A percentile compares a stretch with the other conserved stretches of the same genome.
phyloP scores from a whole-genome alignment of 2,797 vertebrate genomes.

The Enteromius afrohamiltoni region DNA sequence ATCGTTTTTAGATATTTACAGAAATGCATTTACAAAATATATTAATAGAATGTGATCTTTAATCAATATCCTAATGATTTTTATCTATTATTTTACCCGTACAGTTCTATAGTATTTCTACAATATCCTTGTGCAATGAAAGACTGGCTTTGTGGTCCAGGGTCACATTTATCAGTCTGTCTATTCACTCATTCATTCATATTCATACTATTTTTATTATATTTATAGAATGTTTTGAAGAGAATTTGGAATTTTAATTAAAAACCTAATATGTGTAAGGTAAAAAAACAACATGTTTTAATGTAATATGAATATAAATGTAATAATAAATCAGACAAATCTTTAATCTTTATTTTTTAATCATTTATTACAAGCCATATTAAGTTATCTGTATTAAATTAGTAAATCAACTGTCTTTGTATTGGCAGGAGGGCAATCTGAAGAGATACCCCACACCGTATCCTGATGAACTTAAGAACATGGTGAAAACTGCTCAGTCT shows the following conservation, averaged over 20 bases:
- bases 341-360: neutral
- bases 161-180: too few relatives aligned
- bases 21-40: too few relatives aligned
- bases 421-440: conserved; percentile 90
- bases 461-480: conserved; percentile 98
- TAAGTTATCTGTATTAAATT: too few relatives aligned
- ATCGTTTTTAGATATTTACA: too few relatives aligned
- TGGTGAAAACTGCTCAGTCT: conserved; percentile 98
- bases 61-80: too few relatives aligned
- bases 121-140: too few relatives aligned
- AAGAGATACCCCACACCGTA: conserved; percentile 98
- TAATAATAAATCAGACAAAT: neutral
- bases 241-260: neutral
- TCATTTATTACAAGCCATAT: neutral
- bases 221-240: neutral
- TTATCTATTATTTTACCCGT: too few relatives aligned
- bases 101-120: too few relatives aligned
- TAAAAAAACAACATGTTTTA: neutral
- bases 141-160: too few relatives aligned
- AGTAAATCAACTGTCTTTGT: neutral
- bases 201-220: neutral
- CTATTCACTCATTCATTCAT: neutral
- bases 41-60: too few relatives aligned
- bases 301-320: neutral
- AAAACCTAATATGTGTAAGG: neutral